These are phyloP conservation scores for Epizoanthus ramosus DNA, from an alignment of 92 coral and sea anemone genomes.

Conservation along the genomic window DNA sequence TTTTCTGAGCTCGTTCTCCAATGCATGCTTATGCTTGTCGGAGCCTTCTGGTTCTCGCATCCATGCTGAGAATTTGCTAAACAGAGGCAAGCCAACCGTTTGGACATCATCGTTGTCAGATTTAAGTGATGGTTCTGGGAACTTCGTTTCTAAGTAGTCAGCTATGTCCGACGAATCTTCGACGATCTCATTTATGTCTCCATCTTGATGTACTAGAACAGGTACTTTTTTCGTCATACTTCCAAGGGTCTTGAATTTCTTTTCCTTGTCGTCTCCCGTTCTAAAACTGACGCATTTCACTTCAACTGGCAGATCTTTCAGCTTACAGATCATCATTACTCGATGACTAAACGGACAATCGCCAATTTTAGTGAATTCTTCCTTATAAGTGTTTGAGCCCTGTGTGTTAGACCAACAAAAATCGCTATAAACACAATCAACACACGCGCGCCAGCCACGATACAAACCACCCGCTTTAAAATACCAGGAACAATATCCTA, in stretches of 20 bases:
- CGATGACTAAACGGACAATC: slow-evolving; percentile 70
- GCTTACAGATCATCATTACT: slow-evolving; percentile 54
- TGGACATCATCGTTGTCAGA: slow-evolving; percentile 16
- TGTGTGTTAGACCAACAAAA: neutral
- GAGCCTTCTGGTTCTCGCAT: slow-evolving; percentile 52
- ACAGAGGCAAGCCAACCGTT: slow-evolving; percentile 39
- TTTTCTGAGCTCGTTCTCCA: slow-evolving; percentile 47
- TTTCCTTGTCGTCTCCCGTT: slow-evolving; percentile 44
- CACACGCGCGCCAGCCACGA: too few species aligned
- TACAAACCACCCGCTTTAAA: neutral
- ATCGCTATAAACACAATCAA: neutral
- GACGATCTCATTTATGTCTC: slow-evolving; percentile 24
- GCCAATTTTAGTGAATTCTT: slow-evolving; percentile 53
- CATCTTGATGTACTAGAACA: slow-evolving; percentile 52
- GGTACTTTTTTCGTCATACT: slow-evolving; percentile 35
- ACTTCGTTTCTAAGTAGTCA: slow-evolving; percentile 53
- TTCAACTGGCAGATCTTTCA: slow-evolving; percentile 40
- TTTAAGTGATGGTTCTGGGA: slow-evolving; percentile 45
- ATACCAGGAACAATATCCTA: neutral
- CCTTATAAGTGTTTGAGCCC: slow-evolving; percentile 61
- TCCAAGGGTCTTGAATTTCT: slow-evolving; percentile 33
- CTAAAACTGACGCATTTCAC: slow-evolving; percentile 47
- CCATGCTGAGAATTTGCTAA: slow-evolving; percentile 62
- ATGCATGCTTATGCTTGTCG: slow-evolving; percentile 30
- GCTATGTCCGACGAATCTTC: slow-evolving; percentile 61